Base-by-base conservation (phyloP, 2,113 vertebrate species). In the Uria lomvia region DNA sequence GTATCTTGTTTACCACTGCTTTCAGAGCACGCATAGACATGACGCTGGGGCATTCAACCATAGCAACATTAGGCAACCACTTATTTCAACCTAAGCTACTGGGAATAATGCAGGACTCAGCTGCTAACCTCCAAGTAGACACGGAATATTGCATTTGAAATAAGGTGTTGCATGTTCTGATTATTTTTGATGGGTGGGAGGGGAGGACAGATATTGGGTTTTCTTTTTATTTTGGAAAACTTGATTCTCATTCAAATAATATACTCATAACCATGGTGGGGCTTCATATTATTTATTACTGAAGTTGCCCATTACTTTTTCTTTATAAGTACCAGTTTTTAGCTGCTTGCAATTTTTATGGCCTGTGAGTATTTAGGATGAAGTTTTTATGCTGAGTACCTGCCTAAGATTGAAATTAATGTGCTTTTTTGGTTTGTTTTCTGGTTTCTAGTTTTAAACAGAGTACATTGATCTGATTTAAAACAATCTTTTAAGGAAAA, bases 1-100 rank as follows among this genome's bases (percentile, higher is more conserved):
- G 92, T 68, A 97, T 95, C 97, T 97, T 94, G 65, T 96, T 97
- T 98, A 97, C 97, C 74, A 91, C 85, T 87, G 52, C 27, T 96
- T 97, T 90, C 96, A 96, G 86, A 92, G 82, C 68, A 74, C 70
- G 83, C 78, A 96, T 81, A 97, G 95, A 91, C 94, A 96, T 52
- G 83, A 96, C 11, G 27, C 60, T 53, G 49, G 72, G 59, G 56
- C 80, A 92, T 94, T 97, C 87, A 97, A 81, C 76, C 58, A 56
- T 66, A 86, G 27, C 52, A 88, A 74, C 50, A 90, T 96, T 92
- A 97, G 88, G 90, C 68, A 96, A 87, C 47, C 16, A 7, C 76
- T 97, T 96, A 96, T 87, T 95, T 97, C 92, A 94, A 58, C 59
- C 74, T 71, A 92, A 94, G 19, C 70, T 83, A 50, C 74, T 45